Conservation (phyloP, 2,888 invertebrate genomes). For the Plagodis dolabraria region DNA sequence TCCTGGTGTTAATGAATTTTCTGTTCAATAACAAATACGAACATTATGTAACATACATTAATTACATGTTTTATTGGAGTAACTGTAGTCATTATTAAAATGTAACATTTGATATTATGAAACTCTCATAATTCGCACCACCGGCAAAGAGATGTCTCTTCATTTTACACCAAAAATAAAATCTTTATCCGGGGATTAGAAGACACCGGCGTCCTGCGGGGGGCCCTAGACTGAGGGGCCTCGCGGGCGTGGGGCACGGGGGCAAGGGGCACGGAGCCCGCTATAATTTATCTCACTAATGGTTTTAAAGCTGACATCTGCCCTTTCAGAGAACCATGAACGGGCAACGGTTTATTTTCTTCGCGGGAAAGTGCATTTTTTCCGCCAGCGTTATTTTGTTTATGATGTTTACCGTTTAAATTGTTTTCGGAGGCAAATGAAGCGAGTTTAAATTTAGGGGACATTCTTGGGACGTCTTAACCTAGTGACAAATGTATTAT, state of each 20-base stretch:
- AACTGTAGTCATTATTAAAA: no score
- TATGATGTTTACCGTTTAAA: constrained; percentile 37
- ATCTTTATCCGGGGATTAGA: constrained; percentile 72
- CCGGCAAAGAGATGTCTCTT: constrained; percentile 65
- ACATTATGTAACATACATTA: no score
- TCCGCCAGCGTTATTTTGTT: constrained; percentile 34
- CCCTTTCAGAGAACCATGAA: constrained; percentile 64
- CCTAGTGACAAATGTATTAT: constrained; percentile 8
- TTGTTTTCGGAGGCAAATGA: constrained; percentile 35
- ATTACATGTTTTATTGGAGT: no score
- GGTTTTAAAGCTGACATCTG: constrained; percentile 78
- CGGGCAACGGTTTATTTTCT: constrained; percentile 45
- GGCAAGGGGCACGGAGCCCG: constrained; percentile 36
- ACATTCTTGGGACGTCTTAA: neutral
- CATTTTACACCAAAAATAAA: constrained; percentile 79
- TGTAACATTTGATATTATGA: neutral
- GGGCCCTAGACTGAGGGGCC: constrained; percentile 27
- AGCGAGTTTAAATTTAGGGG: constrained; percentile 18
- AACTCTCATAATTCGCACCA: constrained; percentile 27
- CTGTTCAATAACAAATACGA: no score
- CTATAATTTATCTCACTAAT: constrained; percentile 77
- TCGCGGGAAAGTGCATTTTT: constrained; percentile 48
- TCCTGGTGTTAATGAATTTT: no score
- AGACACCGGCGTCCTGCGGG: constrained; percentile 26
- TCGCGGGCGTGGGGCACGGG: constrained; percentile 17